Evolutionary conservation across 2,888 invertebrate species (phyloP).

Genomic region (Orthosia cruda): DNA sequence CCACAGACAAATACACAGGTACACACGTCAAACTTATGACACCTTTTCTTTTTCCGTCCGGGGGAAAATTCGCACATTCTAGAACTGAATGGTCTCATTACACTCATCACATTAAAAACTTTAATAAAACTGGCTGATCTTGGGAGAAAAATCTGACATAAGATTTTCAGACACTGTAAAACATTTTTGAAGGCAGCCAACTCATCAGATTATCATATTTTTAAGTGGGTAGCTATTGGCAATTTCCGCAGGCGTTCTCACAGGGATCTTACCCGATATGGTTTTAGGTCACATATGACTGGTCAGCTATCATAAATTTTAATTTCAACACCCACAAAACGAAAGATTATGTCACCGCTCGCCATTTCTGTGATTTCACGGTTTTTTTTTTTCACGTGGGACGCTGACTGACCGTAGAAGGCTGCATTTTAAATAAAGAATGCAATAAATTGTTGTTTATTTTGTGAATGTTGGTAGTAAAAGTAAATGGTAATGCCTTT

Average conservation of each 20-base stretch:
- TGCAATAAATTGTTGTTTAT: slow-evolving; percentile 31
- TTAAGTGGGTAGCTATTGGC: slow-evolving; percentile 52
- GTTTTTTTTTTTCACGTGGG: slow-evolving; percentile 60
- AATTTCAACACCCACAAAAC: slow-evolving; percentile 68
- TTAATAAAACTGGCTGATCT: too few relatives aligned
- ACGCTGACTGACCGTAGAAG: slow-evolving; percentile 44
- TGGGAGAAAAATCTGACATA: background rate
- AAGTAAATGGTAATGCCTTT: slow-evolving; percentile 39
- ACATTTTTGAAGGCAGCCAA: background rate
- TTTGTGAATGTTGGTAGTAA: slow-evolving; percentile 28
- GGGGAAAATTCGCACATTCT: too few relatives aligned
- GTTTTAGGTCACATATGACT: slow-evolving; percentile 62
- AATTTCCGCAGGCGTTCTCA: slow-evolving; percentile 56
- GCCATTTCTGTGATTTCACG: slow-evolving; percentile 61
- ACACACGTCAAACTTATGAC: too few relatives aligned
- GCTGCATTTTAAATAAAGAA: slow-evolving; percentile 45
- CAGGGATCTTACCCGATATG: slow-evolving; percentile 65
- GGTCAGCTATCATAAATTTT: slow-evolving; percentile 64
- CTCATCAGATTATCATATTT: slow-evolving; percentile 26
- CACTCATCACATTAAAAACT: too few relatives aligned
- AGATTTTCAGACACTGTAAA: background rate
- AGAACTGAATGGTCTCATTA: too few relatives aligned
- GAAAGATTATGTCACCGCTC: slow-evolving; percentile 66
- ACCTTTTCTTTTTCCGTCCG: too few relatives aligned
- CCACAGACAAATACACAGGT: too few relatives aligned